Evolutionary conservation across 2,797 vertebrate genomes (phyloP).

Genomic region (Arrhamphus sclerolepis): DNA sequence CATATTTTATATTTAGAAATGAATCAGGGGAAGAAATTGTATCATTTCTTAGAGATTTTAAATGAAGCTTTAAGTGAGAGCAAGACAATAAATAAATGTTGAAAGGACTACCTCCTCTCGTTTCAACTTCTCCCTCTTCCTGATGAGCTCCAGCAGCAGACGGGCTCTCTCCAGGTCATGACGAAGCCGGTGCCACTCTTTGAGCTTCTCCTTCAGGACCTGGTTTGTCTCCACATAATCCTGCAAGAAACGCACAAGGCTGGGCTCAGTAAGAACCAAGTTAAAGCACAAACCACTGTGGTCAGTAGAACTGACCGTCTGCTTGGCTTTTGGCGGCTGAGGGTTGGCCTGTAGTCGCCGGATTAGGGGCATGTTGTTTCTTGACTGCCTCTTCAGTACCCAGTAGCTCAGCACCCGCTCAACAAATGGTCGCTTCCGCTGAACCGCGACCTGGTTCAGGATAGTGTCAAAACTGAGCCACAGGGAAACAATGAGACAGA

Average conservation of each 20-base stretch:
- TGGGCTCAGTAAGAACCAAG: neutral
- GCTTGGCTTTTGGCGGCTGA: constrained; percentile 85
- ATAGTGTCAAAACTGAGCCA: constrained; percentile 90
- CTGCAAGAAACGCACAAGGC: constrained; percentile 58
- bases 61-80: too few relatives aligned
- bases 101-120: constrained; percentile 94
- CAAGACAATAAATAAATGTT: too few relatives aligned
- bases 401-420: constrained; percentile 96
- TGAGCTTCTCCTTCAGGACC: constrained; percentile 92
- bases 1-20: too few relatives aligned
- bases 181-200: constrained; percentile 95
- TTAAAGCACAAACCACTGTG: accelerated
- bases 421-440: constrained; percentile 93
- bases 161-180: constrained; percentile 96
- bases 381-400: constrained; percentile 94
- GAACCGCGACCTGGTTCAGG: constrained; percentile 95
- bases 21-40: too few relatives aligned
- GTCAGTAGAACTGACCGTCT: constrained; percentile 76
- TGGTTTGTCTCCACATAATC: constrained; percentile 86
- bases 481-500: neutral
- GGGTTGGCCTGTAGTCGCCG: constrained; percentile 92
- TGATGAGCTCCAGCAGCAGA: constrained; percentile 93
- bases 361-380: constrained; percentile 95
- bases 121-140: constrained; percentile 97
- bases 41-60: too few relatives aligned